Conservation (phyloP, 2,888 invertebrate species). For the Cerastis rubricosa region DNA sequence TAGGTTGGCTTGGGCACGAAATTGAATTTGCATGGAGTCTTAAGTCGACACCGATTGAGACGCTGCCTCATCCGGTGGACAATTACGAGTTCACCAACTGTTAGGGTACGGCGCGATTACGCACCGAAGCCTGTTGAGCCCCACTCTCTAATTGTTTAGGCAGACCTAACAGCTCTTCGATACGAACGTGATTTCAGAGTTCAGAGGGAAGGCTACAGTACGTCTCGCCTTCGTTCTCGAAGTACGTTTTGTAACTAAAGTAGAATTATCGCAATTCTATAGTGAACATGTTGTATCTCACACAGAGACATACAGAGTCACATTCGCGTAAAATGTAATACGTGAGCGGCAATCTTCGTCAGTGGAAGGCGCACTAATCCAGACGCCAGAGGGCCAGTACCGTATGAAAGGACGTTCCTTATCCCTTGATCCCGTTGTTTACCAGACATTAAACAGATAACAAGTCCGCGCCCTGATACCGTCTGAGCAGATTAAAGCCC, state of each 20-base stretch:
- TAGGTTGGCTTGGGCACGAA: constrained; percentile 88
- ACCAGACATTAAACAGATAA: constrained; percentile 92
- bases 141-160: constrained; percentile 69
- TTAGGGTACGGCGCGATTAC: constrained; percentile 79
- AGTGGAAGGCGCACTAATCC: constrained; percentile 85
- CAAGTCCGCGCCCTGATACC: constrained; percentile 90
- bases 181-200: constrained; percentile 62
- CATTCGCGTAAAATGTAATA: constrained; percentile 75
- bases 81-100: constrained; percentile 84
- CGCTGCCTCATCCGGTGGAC: constrained; percentile 82
- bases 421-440: constrained; percentile 91
- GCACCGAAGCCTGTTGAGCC: constrained; percentile 78
- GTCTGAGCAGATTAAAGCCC: constrained; percentile 88
- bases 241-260: constrained; percentile 15
- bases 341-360: constrained; percentile 85
- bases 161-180: constrained; percentile 66
- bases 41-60: constrained; percentile 88
- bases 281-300: constrained; percentile 34
- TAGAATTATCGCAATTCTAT: constrained; percentile 40
- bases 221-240: constrained; percentile 36
- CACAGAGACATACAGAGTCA: constrained; percentile 55
- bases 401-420: constrained; percentile 89
- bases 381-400: constrained; percentile 87
- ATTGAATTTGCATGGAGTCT: constrained; percentile 91
- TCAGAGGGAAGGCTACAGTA: constrained; percentile 35